A percentile compares a stretch with the other conserved stretches of the same genome.
These are phyloP conservation scores for Drosophila leontia DNA, from an alignment of 1,140 invertebrate species.

Conservation along the genomic window DNA sequence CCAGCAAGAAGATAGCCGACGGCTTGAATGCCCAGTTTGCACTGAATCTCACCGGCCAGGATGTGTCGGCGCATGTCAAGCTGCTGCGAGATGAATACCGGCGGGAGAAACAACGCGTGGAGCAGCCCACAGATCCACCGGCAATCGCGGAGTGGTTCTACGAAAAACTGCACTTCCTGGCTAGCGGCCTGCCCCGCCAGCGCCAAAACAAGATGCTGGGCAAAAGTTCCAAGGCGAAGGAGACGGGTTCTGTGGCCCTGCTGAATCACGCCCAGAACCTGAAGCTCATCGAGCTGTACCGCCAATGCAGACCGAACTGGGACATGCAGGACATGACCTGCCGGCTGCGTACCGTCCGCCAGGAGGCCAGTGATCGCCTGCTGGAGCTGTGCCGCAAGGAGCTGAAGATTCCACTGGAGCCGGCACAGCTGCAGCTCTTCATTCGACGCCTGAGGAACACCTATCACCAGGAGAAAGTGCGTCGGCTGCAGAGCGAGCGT, in stretches of 20 bases:
- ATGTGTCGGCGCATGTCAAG: conserved; percentile 22
- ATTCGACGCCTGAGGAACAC: conserved; percentile 20
- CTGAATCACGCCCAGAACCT: conserved; percentile 30
- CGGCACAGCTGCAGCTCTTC: conserved; percentile 21
- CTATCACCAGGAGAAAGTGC: conserved; percentile 34
- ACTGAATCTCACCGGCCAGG: conserved; percentile 11
- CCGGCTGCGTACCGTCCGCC: conserved; percentile 31
- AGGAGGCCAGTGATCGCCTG: conserved; percentile 30
- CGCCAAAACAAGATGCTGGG: not conserved
- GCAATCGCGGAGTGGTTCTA: conserved; percentile 29
- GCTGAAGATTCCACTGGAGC: conserved; percentile 21
- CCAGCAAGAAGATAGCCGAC: conserved; percentile 14
- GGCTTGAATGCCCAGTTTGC: conserved; percentile 19
- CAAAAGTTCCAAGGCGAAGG: not conserved
- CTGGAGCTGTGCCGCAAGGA: conserved; percentile 41
- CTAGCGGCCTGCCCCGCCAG: not conserved
- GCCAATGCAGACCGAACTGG: conserved; percentile 27
- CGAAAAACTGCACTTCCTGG: conserved; percentile 22
- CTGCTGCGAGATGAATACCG: conserved; percentile 19
- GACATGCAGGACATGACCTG: conserved; percentile 49
- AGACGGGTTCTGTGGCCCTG: conserved; percentile 9
- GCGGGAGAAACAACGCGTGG: conserved; percentile 16
- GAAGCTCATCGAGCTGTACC: conserved; percentile 46
- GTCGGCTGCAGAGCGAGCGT: conserved; percentile 16
- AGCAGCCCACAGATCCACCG: not conserved